Percentiles rank a stretch among this genome's conserved stretches.
These are phyloP conservation scores for Temnopleurus reevesii DNA, from an alignment of 53 echinoderm and acorn worm species.

Conservation along the genomic window DNA sequence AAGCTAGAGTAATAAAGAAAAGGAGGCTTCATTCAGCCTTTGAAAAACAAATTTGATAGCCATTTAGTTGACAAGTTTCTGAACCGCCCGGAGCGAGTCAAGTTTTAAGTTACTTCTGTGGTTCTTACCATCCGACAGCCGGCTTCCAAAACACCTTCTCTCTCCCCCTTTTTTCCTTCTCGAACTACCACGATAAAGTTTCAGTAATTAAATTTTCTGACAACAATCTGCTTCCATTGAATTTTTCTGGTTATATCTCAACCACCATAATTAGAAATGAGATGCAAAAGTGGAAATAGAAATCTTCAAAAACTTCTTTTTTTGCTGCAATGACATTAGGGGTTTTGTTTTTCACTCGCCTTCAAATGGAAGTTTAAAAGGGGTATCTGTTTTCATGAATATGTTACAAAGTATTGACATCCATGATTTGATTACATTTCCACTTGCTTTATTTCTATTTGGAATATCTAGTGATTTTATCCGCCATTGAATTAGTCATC, in stretches of 20 bases:
- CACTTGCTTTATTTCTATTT: constrained; percentile 7
- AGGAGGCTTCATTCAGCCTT: constrained; percentile 40
- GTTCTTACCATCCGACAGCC: constrained; percentile 48
- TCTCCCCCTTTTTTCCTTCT: constrained; percentile 33
- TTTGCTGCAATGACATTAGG: constrained; percentile 12
- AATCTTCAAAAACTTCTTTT: constrained; percentile 39
- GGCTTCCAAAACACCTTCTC: constrained; percentile 3
- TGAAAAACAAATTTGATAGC: constrained; percentile 62
- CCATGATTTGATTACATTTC: constrained; percentile 38
- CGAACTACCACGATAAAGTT: constrained; percentile 63
- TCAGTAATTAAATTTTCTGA: constrained; percentile 60
- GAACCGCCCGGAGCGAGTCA: constrained; percentile 33
- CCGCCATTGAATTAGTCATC: constrained; percentile 43
- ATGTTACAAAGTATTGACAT: constrained; percentile 39
- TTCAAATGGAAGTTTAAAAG: constrained; percentile 17
- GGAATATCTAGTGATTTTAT: constrained; percentile 38
- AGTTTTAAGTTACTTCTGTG: constrained; percentile 55
- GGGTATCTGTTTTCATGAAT: constrained; percentile 47
- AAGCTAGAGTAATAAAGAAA: constrained; percentile 35
- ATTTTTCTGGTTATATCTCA: constrained; percentile 26
- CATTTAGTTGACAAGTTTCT: constrained; percentile 60
- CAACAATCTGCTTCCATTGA: constrained; percentile 55
- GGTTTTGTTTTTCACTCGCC: constrained; percentile 36
- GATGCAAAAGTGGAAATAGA: constrained; percentile 28
- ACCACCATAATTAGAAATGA: constrained; percentile 6